These are phyloP conservation scores for Coracopsis vasa DNA, from an alignment of 2,113 vertebrate genomes.

Conservation along the genomic window DNA sequence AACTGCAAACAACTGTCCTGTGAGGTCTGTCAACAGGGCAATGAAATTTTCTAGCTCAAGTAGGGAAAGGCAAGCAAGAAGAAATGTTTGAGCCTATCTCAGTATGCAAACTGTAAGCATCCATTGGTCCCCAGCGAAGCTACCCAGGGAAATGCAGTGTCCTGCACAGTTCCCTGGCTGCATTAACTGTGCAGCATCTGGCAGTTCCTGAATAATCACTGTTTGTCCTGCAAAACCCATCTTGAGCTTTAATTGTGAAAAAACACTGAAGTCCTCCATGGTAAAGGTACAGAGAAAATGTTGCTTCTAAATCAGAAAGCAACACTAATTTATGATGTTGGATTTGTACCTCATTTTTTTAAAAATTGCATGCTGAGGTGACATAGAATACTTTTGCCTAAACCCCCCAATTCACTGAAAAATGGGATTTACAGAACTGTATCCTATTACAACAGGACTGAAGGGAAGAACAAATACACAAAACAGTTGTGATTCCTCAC, in stretches of 20 bases:
- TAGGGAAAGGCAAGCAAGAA: background rate
- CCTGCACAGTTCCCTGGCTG: background rate
- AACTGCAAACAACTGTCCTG: background rate
- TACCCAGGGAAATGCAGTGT: background rate
- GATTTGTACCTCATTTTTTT: background rate
- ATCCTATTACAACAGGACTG: background rate
- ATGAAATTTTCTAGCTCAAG: background rate
- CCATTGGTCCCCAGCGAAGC: background rate
- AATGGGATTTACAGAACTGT: background rate
- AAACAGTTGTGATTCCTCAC: conserved; percentile 14
- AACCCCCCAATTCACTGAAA: background rate
- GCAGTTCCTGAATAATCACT: background rate
- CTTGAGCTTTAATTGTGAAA: background rate
- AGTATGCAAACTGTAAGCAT: background rate
- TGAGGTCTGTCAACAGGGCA: background rate
- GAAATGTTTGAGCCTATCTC: background rate
- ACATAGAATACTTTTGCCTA: background rate
- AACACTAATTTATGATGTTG: background rate
- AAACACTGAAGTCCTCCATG: background rate
- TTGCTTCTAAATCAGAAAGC: background rate
- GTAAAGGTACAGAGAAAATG: background rate
- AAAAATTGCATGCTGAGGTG: background rate
- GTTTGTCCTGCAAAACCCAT: background rate
- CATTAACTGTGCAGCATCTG: background rate
- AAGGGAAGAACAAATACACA: background rate